phyloP scores from a whole-genome alignment of 2,113 vertebrate species.

The Sardina pilchardus region DNA sequence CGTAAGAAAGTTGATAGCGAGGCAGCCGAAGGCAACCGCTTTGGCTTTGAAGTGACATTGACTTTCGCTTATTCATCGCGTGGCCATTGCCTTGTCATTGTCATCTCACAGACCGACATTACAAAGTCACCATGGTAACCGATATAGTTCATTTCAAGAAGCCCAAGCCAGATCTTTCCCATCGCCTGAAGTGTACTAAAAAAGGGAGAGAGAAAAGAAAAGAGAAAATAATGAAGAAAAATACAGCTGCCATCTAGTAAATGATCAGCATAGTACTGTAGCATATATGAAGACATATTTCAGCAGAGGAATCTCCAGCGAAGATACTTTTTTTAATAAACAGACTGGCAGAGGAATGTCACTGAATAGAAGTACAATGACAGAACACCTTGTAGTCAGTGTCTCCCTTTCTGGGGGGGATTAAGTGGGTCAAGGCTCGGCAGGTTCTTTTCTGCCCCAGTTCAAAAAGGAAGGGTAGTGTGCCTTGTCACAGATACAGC shows the following conservation, averaged over 20 bases:
- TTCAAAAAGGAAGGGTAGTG: constrained; percentile 11
- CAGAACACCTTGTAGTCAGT: neutral
- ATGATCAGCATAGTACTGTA: neutral
- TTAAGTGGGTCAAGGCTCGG: constrained; percentile 13
- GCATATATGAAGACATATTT: neutral
- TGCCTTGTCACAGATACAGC: constrained; percentile 9
- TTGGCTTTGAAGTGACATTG: constrained; percentile 1
- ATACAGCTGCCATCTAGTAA: neutral
- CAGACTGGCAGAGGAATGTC: neutral
- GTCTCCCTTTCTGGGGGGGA: neutral
- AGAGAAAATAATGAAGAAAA: neutral
- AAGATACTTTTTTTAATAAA: neutral
- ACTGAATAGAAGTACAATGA: neutral
- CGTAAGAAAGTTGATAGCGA: neutral
- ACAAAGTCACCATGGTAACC: constrained; percentile 5
- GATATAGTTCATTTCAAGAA: neutral
- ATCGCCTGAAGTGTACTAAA: neutral
- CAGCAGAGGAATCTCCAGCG: neutral
- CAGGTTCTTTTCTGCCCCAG: neutral
- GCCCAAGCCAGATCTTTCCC: neutral
- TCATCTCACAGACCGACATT: neutral
- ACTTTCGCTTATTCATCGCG: neutral
- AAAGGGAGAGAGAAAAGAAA: neutral
- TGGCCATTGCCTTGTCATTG: neutral
- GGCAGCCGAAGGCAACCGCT: neutral